A percentile compares a stretch with the other conserved stretches of the same genome.
phyloP scores from a whole-genome alignment of 2,113 vertebrate genomes.

The Leucoraja erinaceus region DNA sequence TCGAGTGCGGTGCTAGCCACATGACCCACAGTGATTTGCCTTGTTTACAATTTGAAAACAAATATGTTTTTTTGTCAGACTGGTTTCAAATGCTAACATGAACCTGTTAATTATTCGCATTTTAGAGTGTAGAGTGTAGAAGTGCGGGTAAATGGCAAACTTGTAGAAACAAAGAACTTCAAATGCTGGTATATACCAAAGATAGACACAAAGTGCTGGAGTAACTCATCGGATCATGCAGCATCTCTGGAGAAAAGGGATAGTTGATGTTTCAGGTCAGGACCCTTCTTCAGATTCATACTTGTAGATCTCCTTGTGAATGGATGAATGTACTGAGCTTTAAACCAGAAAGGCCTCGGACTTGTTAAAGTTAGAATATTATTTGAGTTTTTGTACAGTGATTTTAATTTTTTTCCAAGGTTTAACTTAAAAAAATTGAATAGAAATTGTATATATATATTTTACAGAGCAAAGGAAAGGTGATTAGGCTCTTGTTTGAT shows the following conservation, averaged over 20 bases:
- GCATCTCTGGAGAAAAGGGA: no score
- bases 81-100: neutral
- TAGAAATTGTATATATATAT: neutral
- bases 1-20: neutral
- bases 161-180: neutral
- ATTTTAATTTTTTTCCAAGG: neutral
- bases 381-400: neutral
- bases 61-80: neutral
- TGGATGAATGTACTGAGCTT: neutral
- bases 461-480: neutral
- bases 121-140: neutral
- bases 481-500: no score
- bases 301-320: neutral
- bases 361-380: neutral
- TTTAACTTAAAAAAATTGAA: neutral
- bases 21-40: neutral
- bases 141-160: neutral
- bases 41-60: neutral
- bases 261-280: no score
- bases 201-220: no score
- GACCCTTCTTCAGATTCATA: neutral
- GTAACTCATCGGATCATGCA: no score
- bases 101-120: neutral
- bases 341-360: neutral
- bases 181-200: no score